Conservation (phyloP, 2,797 vertebrate species). For the Spondyliosoma cantharus region DNA sequence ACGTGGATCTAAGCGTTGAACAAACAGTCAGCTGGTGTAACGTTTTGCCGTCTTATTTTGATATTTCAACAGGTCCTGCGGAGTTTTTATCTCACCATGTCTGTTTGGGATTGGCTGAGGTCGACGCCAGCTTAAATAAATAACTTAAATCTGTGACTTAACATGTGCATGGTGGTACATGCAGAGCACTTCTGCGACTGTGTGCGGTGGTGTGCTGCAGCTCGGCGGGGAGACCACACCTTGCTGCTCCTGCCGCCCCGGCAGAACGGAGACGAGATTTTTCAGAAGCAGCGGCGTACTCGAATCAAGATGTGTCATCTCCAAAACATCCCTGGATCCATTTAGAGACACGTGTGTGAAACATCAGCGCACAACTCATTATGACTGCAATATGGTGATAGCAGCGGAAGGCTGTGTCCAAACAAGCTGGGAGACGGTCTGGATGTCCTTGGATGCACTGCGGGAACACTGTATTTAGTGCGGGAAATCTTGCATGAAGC, state of each 20-base stretch:
- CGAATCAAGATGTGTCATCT: constrained; percentile 60
- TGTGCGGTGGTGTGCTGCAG: constrained; percentile 4
- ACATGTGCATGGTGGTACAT: background rate
- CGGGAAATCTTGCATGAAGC: background rate
- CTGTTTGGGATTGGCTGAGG: constrained; percentile 14
- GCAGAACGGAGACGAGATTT: constrained; percentile 28
- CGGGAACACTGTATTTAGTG: background rate
- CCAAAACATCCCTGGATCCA: constrained; percentile 42
- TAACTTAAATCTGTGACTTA: background rate
- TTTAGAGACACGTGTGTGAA: constrained; percentile 43
- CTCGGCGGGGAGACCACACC: constrained; percentile 45
- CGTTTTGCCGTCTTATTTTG: background rate
- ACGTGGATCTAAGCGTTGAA: constrained; percentile 19
- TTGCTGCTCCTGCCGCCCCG: constrained; percentile 35
- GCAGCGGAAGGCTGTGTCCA: constrained; percentile 32
- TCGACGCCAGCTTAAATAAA: constrained; percentile 6
- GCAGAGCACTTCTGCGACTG: constrained; percentile 7
- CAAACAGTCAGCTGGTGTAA: constrained; percentile 3
- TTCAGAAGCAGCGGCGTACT: constrained; percentile 43
- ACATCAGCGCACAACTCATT: constrained; percentile 55
- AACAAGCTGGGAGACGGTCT: constrained; percentile 22
- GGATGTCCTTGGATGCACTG: constrained; percentile 36
- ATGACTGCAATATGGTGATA: constrained; percentile 55
- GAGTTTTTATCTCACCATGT: constrained; percentile 2
- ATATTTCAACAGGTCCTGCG: background rate